A percentile compares a stretch with the other conserved stretches of the same genome.
These are phyloP conservation scores for Henricia sp. DNA, from an alignment of 53 echinoderm and acorn worm species.

Conservation along the genomic window DNA sequence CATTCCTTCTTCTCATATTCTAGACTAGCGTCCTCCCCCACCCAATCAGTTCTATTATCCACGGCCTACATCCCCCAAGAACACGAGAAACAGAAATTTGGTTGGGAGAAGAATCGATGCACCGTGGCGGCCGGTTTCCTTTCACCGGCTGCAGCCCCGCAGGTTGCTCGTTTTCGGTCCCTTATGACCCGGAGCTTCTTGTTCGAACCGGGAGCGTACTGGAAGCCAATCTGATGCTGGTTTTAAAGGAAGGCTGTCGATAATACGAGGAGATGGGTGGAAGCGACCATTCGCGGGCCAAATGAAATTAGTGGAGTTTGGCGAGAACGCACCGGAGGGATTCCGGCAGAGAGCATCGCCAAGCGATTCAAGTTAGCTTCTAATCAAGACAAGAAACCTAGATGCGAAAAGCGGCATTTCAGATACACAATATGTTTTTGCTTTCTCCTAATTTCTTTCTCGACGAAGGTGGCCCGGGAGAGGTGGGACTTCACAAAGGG, in stretches of 20 bases:
- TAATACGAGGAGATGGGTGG: background rate
- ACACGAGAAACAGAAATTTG: background rate
- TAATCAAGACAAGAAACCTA: conserved; percentile 13
- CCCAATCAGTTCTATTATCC: conserved; percentile 53
- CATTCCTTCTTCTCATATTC: conserved; percentile 30
- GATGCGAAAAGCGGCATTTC: conserved; percentile 24
- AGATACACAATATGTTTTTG: background rate
- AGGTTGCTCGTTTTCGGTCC: conserved; percentile 14
- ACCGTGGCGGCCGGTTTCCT: background rate
- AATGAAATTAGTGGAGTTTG: conserved; percentile 58
- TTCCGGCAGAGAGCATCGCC: background rate
- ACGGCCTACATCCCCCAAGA: conserved; percentile 15
- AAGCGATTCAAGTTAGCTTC: conserved; percentile 59
- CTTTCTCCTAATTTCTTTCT: background rate
- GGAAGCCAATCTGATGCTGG: conserved; percentile 43
- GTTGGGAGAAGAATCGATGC: conserved; percentile 4
- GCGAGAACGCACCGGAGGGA: background rate
- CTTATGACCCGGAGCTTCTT: conserved; percentile 33
- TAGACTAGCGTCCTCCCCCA: conserved; percentile 6
- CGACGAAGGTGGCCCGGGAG: conserved; percentile 5
- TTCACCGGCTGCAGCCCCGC: background rate
- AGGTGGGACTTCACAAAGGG: conserved; percentile 22
- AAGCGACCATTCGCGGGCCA: conserved; percentile 31
- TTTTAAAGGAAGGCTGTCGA: background rate
- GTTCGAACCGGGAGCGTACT: conserved; percentile 33